phyloP scores from a whole-genome alignment of 2,113 vertebrate genomes.

The Pycnonotus jocosus region DNA sequence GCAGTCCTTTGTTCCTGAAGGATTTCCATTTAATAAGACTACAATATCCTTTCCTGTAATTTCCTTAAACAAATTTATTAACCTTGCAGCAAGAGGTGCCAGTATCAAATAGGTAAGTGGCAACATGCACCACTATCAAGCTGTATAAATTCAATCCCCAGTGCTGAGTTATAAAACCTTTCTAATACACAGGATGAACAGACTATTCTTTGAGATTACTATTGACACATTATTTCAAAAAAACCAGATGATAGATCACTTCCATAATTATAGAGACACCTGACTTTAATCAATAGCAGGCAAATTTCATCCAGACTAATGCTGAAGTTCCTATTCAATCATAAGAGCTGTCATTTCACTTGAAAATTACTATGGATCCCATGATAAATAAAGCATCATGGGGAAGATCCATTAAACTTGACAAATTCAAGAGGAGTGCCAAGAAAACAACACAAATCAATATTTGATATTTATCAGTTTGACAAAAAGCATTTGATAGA shows the following conservation, averaged over 20 bases:
- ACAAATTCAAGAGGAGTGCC: constrained; percentile 44
- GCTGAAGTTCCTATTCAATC: constrained; percentile 26
- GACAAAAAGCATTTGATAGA: constrained; percentile 42
- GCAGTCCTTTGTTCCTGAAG: not conserved
- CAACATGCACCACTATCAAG: not conserved
- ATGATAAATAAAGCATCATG: constrained; percentile 43
- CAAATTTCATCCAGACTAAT: constrained; percentile 18
- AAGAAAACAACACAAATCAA: constrained; percentile 44
- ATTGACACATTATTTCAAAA: not conserved
- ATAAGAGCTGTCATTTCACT: constrained; percentile 26
- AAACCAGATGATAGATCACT: not conserved
- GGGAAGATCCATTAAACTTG: constrained; percentile 34
- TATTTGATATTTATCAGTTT: constrained; percentile 55
- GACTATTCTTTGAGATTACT: not conserved
- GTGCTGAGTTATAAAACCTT: not conserved
- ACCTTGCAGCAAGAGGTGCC: not conserved
- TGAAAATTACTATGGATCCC: constrained; percentile 37
- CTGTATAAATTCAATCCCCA: not conserved
- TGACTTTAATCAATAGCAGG: not conserved
- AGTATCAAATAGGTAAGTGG: not conserved
- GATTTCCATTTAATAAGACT: not conserved
- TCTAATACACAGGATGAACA: not conserved
- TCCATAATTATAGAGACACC: constrained; percentile 10
- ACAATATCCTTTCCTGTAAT: not conserved
- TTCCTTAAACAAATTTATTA: not conserved